Evolutionary conservation across 2,797 vertebrate species (phyloP).

Genomic region (Anabacerthia variegaticeps): DNA sequence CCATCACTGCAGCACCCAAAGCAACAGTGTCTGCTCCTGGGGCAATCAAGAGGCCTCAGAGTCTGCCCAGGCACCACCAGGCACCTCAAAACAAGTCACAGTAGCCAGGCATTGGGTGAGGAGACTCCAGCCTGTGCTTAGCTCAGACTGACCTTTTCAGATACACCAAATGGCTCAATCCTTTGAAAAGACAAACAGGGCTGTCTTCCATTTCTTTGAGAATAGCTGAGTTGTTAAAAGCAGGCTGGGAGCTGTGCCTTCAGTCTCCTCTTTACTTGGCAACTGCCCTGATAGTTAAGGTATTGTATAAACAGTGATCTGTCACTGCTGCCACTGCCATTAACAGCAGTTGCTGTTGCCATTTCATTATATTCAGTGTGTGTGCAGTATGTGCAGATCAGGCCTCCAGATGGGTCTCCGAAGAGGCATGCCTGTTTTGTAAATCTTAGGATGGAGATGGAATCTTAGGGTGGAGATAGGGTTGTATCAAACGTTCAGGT

Average conservation of each 20-base stretch:
- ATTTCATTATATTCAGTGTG: neutral
- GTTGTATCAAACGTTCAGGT: neutral
- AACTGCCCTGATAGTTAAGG: neutral
- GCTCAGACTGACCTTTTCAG: neutral
- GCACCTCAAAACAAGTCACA: neutral
- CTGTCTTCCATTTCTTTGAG: neutral
- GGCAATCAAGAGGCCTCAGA: neutral
- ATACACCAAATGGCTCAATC: neutral
- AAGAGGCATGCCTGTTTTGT: neutral
- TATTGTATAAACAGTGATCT: neutral
- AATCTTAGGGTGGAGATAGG: neutral
- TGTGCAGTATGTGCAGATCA: neutral
- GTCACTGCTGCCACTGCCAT: neutral
- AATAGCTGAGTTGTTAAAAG: neutral
- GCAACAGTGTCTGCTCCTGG: accelerated
- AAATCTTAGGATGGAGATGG: neutral
- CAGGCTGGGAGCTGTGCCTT: neutral
- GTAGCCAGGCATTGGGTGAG: neutral
- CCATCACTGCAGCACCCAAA: neutral
- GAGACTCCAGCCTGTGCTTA: neutral
- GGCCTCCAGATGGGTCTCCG: neutral
- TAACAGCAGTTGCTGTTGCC: neutral
- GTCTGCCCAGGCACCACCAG: neutral
- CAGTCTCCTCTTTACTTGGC: slow-evolving; percentile 4
- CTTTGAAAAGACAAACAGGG: neutral